Evolutionary conservation across 2,113 vertebrate genomes (phyloP).

Genomic region (Pipra filicauda): DNA sequence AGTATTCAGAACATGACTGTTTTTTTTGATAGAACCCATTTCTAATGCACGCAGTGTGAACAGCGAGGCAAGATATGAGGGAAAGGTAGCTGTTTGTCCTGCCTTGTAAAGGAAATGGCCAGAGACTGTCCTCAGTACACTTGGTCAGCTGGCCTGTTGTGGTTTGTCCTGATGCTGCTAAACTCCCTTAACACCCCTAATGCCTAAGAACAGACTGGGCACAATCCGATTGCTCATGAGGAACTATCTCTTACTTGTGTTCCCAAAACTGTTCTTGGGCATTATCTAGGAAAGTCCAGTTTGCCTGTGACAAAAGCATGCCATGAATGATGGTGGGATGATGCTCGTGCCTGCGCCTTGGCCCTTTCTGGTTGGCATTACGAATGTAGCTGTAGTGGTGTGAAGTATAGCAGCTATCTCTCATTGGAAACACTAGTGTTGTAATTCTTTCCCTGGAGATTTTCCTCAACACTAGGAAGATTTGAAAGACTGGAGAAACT

Average conservation of each 20-base stretch:
- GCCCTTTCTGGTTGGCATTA: not conserved
- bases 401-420: not conserved
- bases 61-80: not conserved
- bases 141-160: not conserved
- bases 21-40: not conserved
- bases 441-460: not conserved
- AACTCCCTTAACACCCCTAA: not conserved
- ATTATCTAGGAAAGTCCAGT: not conserved
- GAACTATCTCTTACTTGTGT: not conserved
- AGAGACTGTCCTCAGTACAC: not conserved
- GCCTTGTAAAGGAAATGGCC: not conserved
- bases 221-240: not conserved
- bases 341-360: not conserved
- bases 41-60: not conserved
- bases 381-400: not conserved
- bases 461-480: not conserved
- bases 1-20: not conserved
- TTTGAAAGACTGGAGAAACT: not conserved
- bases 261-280: not conserved
- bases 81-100: not conserved
- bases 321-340: not conserved
- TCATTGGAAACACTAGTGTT: not conserved
- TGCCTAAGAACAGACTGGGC: not conserved
- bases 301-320: not conserved
- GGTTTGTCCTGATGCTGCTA: not conserved